Conservation (phyloP, 2,113 vertebrate genomes). For the Columba livia region DNA sequence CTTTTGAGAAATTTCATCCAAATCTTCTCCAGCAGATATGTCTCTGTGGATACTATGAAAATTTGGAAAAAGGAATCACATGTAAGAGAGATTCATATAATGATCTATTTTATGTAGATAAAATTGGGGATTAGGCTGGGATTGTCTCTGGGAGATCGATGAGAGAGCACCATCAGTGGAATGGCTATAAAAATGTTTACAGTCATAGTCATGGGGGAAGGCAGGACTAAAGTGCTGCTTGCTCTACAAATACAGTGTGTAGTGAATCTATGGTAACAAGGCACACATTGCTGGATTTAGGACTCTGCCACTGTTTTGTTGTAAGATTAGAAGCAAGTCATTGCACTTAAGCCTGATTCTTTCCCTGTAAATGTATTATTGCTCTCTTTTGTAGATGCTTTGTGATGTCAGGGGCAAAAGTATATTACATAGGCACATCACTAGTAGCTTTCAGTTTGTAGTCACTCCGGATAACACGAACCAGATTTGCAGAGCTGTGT, state of each 20-base stretch:
- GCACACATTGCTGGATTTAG: background rate
- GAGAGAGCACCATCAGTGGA: background rate
- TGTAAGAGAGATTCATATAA: conserved; percentile 76
- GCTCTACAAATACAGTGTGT: background rate
- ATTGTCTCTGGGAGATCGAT: background rate
- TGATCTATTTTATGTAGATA: background rate
- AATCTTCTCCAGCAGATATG: conserved; percentile 94
- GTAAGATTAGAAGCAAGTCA: background rate
- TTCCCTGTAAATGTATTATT: background rate
- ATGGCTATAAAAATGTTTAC: background rate
- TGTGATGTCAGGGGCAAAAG: background rate
- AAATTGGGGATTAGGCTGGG: background rate
- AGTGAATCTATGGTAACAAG: conserved; percentile 11
- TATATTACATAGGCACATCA: background rate
- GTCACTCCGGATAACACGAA: background rate
- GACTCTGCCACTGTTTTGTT: background rate
- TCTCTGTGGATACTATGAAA: conserved; percentile 93
- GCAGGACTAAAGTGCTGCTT: conserved; percentile 4
- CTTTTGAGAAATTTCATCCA: conserved; percentile 93
- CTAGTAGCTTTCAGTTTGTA: background rate
- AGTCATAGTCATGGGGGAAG: background rate
- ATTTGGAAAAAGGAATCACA: conserved; percentile 94
- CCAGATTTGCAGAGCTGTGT: background rate
- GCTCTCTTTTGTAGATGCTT: background rate
- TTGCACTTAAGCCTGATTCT: background rate